Percentiles rank a stretch among this genome's conserved stretches.
phyloP scores from a whole-genome alignment of 2,113 vertebrate species.

The Dunckerocampus dactyliophorus region DNA sequence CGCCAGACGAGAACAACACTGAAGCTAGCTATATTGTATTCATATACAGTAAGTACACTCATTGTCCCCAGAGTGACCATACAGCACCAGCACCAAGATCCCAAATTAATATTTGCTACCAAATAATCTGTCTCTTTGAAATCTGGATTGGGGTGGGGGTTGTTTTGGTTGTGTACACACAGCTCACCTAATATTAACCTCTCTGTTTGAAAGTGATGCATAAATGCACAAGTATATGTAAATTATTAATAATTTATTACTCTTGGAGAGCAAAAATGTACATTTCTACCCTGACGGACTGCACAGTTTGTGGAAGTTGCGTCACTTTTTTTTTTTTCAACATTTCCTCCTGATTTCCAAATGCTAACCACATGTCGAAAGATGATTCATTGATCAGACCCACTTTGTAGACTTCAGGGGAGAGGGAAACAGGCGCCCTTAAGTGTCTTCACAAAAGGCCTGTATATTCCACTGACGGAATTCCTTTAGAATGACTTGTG shows the following conservation, averaged over 20 bases:
- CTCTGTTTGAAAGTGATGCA: constrained; percentile 34
- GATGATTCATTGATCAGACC: constrained; percentile 78
- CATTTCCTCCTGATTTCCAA: constrained; percentile 75
- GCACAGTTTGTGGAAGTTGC: constrained; percentile 57
- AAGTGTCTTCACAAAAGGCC: constrained; percentile 62
- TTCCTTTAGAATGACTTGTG: constrained; percentile 63
- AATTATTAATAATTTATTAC: constrained; percentile 46
- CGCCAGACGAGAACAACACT: constrained; percentile 15
- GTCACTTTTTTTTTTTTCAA: constrained; percentile 54
- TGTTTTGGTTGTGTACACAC: constrained; percentile 26
- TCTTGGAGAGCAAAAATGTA: constrained; percentile 13
- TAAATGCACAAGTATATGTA: not conserved
- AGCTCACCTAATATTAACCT: constrained; percentile 14
- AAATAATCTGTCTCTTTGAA: constrained; percentile 18
- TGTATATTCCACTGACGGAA: constrained; percentile 64
- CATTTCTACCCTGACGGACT: not conserved
- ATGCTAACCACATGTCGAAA: constrained; percentile 85
- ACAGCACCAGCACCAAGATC: not conserved
- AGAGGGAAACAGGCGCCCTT: constrained; percentile 38
- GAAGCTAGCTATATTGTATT: not conserved
- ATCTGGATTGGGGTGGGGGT: no score
- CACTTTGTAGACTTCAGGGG: constrained; percentile 74
- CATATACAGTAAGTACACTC: not conserved
- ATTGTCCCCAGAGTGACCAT: not conserved
- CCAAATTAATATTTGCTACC: constrained; percentile 3